A percentile compares a stretch with the other conserved stretches of the same genome.
phyloP scores from a whole-genome alignment of 2,888 invertebrate genomes.

The Julus scanicus region DNA sequence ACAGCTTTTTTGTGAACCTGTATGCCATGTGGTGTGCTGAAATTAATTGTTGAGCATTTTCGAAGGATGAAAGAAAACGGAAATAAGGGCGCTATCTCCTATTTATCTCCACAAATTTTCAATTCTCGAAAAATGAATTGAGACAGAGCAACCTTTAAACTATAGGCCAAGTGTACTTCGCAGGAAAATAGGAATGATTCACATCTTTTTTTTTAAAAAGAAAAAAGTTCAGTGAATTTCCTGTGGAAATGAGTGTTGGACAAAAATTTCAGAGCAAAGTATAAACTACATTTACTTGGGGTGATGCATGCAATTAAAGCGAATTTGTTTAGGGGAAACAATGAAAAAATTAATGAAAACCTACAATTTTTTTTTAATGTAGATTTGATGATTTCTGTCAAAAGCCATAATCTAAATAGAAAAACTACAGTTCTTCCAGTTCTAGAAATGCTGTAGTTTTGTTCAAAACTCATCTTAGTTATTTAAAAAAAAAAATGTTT shows the following conservation, averaged over 20 bases:
- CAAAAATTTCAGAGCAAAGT: background rate
- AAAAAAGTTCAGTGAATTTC: background rate
- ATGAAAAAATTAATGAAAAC: too few species aligned
- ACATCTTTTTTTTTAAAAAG: background rate
- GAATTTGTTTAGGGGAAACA: too few species aligned
- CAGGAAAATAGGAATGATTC: background rate
- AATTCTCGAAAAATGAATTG: background rate
- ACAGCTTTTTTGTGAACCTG: background rate
- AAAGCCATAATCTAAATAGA: too few species aligned
- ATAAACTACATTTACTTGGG: too few species aligned
- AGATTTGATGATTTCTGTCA: too few species aligned
- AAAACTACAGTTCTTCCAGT: too few species aligned
- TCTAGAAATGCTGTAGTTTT: too few species aligned
- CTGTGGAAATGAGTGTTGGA: background rate
- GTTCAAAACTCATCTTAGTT: too few species aligned
- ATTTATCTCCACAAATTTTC: background rate
- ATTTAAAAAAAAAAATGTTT: too few species aligned
- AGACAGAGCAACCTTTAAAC: background rate
- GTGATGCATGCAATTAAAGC: too few species aligned
- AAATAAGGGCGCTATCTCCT: background rate
- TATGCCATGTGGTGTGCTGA: background rate
- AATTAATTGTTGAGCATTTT: background rate
- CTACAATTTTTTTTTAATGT: too few species aligned
- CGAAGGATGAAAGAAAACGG: conserved; percentile 10
- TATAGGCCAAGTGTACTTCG: background rate